Conservation (phyloP, 2,113 vertebrate species). For the Odontesthes bonariensis region DNA sequence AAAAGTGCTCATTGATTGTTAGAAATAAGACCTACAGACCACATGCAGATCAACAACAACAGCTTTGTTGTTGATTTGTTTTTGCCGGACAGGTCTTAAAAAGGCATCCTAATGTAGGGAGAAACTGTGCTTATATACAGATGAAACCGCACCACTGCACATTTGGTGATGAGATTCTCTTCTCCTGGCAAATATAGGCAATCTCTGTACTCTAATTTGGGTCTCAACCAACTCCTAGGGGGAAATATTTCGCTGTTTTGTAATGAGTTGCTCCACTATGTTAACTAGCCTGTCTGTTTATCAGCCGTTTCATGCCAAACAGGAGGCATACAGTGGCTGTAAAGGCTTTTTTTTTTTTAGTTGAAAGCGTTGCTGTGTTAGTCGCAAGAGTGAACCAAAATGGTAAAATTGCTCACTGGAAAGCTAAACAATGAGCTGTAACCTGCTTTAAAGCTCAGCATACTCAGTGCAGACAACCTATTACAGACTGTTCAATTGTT, state of each 20-base stretch:
- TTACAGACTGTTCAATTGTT: background rate
- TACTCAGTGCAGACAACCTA: background rate
- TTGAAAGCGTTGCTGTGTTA: background rate
- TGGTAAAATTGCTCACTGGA: constrained; percentile 5
- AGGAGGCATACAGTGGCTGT: background rate
- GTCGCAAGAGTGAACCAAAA: constrained; percentile 1
- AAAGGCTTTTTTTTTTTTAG: constrained; percentile 19
- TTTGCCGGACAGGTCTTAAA: too few relatives aligned
- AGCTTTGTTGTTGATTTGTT: too few relatives aligned
- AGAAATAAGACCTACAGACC: too few relatives aligned
- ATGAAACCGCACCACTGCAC: background rate
- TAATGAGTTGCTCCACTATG: background rate
- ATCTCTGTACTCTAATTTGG: background rate
- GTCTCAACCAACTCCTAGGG: background rate
- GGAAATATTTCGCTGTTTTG: background rate
- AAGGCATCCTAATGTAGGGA: background rate
- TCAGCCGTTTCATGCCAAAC: constrained; percentile 3
- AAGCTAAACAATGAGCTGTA: constrained; percentile 7
- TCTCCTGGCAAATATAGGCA: background rate
- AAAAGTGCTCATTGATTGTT: too few relatives aligned
- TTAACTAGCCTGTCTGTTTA: background rate
- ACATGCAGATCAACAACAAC: too few relatives aligned
- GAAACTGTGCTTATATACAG: constrained; percentile 1
- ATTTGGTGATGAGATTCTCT: background rate
- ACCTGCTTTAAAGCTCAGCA: background rate